Conservation (phyloP, 2,113 vertebrate genomes). For the Pao palembangensis region DNA sequence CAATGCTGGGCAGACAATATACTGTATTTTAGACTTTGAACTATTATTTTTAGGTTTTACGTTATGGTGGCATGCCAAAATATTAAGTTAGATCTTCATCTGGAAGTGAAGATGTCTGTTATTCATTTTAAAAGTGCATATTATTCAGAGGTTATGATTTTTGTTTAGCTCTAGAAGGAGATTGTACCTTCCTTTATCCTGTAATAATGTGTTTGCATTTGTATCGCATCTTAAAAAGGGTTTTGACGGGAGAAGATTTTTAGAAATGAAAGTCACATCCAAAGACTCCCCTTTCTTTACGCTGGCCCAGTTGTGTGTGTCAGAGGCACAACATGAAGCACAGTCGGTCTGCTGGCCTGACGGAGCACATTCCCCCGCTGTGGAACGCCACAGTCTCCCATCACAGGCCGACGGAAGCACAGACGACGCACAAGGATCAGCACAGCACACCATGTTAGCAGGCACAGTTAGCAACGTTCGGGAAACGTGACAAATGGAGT, state of each 20-base stretch:
- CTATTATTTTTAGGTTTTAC: conserved; percentile 39
- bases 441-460: conserved; percentile 3
- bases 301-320: conserved; percentile 36
- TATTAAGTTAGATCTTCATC: conserved; percentile 28
- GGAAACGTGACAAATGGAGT: neutral
- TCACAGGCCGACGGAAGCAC: conserved; percentile 34
- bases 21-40: conserved; percentile 26
- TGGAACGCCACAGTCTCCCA: conserved; percentile 4
- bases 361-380: conserved; percentile 51
- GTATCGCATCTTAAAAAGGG: conserved; percentile 17
- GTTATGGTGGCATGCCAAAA: conserved; percentile 50
- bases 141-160: conserved; percentile 41
- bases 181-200: conserved; percentile 18
- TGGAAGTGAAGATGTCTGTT: conserved; percentile 31
- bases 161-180: conserved; percentile 5
- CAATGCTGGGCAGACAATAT: conserved; percentile 7
- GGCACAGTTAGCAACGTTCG: conserved; percentile 4
- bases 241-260: conserved; percentile 12
- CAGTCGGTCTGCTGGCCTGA: conserved; percentile 30
- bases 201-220: conserved; percentile 25
- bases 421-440: conserved; percentile 3
- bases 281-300: neutral
- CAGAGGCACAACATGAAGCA: conserved; percentile 54
- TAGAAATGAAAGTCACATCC: neutral
- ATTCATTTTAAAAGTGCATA: conserved; percentile 44